Conservation (phyloP, 2,797 vertebrate species). For the Gambusia yucatana region DNA sequence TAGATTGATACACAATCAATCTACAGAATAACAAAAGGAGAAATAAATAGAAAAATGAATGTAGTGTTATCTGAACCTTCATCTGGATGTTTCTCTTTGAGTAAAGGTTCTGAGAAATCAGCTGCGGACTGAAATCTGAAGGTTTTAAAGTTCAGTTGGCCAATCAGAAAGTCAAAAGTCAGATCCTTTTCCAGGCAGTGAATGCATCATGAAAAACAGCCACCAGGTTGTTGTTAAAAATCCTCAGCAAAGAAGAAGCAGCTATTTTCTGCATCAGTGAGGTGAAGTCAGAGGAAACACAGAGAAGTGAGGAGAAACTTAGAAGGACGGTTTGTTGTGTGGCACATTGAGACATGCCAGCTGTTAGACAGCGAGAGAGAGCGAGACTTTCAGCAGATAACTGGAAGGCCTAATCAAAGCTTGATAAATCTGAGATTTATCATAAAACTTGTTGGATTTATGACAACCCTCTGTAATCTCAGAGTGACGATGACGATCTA, state of each 20-base stretch:
- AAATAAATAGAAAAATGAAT: neutral
- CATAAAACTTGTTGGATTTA: neutral
- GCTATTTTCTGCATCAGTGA: conserved; percentile 1
- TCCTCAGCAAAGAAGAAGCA: neutral
- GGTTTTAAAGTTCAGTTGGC: neutral
- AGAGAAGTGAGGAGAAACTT: neutral
- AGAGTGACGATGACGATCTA: neutral
- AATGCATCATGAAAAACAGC: neutral
- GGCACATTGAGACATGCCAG: neutral
- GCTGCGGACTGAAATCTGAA: neutral
- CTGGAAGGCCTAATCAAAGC: neutral
- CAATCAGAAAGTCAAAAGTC: neutral
- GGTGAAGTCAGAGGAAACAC: neutral
- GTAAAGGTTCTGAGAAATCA: neutral
- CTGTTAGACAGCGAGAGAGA: neutral
- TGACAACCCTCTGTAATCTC: neutral
- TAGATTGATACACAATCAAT: neutral
- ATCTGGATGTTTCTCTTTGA: conserved; percentile 7
- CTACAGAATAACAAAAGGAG: neutral
- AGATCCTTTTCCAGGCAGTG: neutral
- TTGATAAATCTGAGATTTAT: neutral
- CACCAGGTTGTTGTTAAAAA: neutral
- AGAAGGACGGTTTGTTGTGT: neutral
- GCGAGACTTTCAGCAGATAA: neutral
- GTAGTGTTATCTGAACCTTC: neutral